Evolutionary conservation across 2,797 vertebrate genomes (phyloP).

Genomic region (Trachurus trachurus): DNA sequence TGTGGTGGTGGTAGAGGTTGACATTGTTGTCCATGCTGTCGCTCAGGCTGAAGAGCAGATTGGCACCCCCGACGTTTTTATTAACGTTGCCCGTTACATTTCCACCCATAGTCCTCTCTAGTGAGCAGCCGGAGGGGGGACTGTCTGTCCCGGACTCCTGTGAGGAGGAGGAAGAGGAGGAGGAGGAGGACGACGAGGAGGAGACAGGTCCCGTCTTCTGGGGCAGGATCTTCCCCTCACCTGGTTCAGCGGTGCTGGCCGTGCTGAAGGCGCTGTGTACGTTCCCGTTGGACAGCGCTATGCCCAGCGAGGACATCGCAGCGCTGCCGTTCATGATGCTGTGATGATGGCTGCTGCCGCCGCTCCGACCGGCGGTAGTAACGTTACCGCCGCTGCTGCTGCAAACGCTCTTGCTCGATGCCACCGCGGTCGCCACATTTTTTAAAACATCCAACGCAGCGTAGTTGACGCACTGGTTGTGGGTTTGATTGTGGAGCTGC

Average conservation of each 20-base stretch:
- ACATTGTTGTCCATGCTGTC: constrained; percentile 85
- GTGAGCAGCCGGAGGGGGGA: constrained; percentile 84
- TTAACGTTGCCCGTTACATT: constrained; percentile 80
- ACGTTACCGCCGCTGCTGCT: constrained; percentile 66
- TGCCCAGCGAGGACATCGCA: constrained; percentile 64
- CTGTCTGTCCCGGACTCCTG: constrained; percentile 89
- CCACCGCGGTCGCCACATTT: constrained; percentile 80
- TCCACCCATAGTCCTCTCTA: constrained; percentile 83
- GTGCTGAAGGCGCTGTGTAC: constrained; percentile 62
- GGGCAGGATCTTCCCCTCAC: constrained; percentile 81
- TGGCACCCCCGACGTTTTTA: constrained; percentile 80
- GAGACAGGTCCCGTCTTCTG: constrained; percentile 89
- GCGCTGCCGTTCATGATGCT: constrained; percentile 76
- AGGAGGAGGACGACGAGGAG: constrained; percentile 86
- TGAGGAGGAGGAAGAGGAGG: constrained; percentile 89
- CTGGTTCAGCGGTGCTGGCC: constrained; percentile 70
- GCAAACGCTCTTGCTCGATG: constrained; percentile 74
- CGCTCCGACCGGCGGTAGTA: constrained; percentile 57
- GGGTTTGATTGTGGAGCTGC: constrained; percentile 86
- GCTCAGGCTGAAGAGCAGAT: constrained; percentile 84
- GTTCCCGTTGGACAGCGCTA: constrained; percentile 71
- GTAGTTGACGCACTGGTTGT: constrained; percentile 85
- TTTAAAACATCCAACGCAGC: constrained; percentile 83
- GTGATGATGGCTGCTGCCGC: constrained; percentile 79
- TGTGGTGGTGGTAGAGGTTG: constrained; percentile 76